Percentiles rank a stretch among this genome's conserved stretches.
These are phyloP conservation scores for Cheirogaleus major DNA, from an alignment of 2,797 vertebrate genomes.

Conservation along the genomic window DNA sequence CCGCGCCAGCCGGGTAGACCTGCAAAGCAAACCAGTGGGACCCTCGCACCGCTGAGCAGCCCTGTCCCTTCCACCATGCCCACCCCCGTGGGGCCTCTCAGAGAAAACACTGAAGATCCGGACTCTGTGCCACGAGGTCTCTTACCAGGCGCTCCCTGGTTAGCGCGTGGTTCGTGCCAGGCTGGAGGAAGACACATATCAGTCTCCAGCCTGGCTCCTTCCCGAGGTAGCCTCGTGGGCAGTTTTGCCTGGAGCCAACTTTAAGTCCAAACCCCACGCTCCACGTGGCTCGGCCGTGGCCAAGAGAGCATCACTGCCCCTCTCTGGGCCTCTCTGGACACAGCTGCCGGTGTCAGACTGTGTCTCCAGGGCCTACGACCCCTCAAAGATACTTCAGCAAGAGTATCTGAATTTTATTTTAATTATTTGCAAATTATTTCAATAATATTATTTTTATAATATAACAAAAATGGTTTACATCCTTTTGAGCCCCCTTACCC, in stretches of 20 bases:
- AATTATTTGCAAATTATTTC: background rate
- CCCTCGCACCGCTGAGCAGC: background rate
- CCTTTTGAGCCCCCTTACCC: background rate
- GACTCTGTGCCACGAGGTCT: background rate
- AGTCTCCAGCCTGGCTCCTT: background rate
- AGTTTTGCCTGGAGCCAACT: background rate
- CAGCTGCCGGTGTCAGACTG: background rate
- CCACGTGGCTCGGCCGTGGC: background rate
- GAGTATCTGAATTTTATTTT: background rate
- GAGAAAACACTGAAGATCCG: background rate
- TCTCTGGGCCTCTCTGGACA: background rate
- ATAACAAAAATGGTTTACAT: background rate
- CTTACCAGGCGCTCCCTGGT: background rate
- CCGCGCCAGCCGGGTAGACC: rapidly evolving
- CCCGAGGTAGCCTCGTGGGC: background rate
- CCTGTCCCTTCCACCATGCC: background rate
- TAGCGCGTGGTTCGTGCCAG: rapidly evolving
- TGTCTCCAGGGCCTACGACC: background rate
- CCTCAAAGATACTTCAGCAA: background rate
- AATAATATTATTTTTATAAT: background rate
- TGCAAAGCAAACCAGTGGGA: background rate
- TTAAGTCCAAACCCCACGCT: too few species aligned
- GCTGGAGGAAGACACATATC: background rate
- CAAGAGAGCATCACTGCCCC: background rate
- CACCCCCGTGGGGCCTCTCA: background rate